These are phyloP conservation scores for Nycteola revayana DNA, from an alignment of 2,888 invertebrate genomes.

Conservation along the genomic window DNA sequence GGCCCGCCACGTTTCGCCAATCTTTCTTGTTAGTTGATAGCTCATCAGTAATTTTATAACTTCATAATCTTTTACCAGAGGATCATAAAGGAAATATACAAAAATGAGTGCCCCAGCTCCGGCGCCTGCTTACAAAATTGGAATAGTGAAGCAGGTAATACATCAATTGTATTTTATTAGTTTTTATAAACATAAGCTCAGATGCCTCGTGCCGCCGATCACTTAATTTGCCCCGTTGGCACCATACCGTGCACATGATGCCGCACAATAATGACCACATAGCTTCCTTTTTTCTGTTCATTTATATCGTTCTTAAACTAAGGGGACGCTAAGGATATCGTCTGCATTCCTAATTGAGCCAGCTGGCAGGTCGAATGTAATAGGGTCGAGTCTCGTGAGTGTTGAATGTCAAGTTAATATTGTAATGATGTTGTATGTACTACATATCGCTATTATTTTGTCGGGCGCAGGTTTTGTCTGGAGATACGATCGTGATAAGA, in stretches of 20 bases:
- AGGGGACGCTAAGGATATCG: background rate
- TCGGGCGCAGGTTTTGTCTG: constrained; percentile 91
- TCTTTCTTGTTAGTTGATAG: constrained; percentile 59
- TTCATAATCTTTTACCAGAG: constrained; percentile 46
- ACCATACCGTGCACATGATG: constrained; percentile 37
- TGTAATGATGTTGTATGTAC: background rate
- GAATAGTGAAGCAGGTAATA: constrained; percentile 77
- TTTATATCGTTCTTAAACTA: constrained; percentile 2
- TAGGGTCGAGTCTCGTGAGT: constrained; percentile 2
- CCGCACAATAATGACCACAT: constrained; percentile 1
- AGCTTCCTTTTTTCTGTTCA: constrained; percentile 1
- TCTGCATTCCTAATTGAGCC: constrained; percentile 10
- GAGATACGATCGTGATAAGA: constrained; percentile 96
- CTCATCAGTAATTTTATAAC: constrained; percentile 55
- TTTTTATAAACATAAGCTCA: constrained; percentile 32
- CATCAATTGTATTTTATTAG: constrained; percentile 37
- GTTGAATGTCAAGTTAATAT: background rate
- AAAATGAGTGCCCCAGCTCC: constrained; percentile 74
- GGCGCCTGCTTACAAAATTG: constrained; percentile 63
- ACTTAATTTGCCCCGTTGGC: constrained; percentile 72
- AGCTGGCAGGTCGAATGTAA: constrained; percentile 17
- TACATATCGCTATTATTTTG: constrained; percentile 12
- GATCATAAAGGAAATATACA: constrained; percentile 38
- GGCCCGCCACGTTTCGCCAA: constrained; percentile 75
- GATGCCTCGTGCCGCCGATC: constrained; percentile 68